Evolutionary conservation across 2,113 vertebrate species (phyloP).

Genomic region (Salvelinus alpinus): DNA sequence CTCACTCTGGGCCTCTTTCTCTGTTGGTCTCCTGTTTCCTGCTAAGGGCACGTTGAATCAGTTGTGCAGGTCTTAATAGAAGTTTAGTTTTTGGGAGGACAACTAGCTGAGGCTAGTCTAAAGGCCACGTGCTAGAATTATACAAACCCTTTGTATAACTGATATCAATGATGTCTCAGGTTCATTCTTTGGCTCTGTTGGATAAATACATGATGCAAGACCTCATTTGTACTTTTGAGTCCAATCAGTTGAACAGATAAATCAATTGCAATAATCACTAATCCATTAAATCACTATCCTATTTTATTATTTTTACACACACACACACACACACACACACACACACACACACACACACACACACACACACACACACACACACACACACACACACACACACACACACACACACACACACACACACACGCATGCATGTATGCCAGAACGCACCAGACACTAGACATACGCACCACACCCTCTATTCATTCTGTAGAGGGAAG

Average conservation of each 20-base stretch:
- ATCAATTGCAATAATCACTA: neutral
- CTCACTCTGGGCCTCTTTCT: neutral
- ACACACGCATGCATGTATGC: neutral
- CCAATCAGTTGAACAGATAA: neutral
- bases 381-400: neutral
- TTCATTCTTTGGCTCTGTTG: neutral
- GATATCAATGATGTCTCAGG: neutral
- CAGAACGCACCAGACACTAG: too few species aligned
- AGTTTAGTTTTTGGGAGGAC: slow-evolving; percentile 21
- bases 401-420: neutral
- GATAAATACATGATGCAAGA: neutral
- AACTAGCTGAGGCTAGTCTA: neutral
- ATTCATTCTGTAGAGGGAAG: neutral
- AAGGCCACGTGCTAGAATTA: slow-evolving; percentile 13
- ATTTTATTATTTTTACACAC: neutral
- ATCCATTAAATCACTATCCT: neutral
- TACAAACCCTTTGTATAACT: neutral
- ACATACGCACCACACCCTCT: neutral
- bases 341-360: neutral
- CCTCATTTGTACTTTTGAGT: neutral
- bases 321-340: slow-evolving; percentile 6
- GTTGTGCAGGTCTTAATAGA: slow-evolving; percentile 6
- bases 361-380: neutral
- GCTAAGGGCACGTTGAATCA: neutral
- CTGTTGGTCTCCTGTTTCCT: neutral